phyloP scores from a whole-genome alignment of 2,888 invertebrate species.

The Ametastegia equiseti region DNA sequence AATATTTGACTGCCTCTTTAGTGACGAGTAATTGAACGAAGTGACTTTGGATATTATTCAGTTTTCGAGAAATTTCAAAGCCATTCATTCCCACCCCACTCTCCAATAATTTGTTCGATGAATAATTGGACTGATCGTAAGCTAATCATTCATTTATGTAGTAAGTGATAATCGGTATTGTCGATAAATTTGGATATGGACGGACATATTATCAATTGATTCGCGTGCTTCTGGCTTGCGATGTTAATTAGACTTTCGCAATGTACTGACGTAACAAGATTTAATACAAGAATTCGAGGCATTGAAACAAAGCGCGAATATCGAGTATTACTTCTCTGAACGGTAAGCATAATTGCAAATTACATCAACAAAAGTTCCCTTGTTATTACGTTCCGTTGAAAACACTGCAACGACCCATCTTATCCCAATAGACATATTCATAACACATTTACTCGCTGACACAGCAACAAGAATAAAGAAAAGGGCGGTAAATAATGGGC shows the following conservation, averaged over 20 bases:
- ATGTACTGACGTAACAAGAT: not conserved
- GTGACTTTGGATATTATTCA: no score
- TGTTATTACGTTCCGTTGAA: not conserved
- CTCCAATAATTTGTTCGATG: not conserved
- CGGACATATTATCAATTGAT: no score
- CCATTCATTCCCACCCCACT: no score
- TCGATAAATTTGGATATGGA: not conserved
- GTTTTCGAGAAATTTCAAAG: no score
- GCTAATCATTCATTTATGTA: not conserved
- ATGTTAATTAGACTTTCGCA: not conserved
- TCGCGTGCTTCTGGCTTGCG: no score
- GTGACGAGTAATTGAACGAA: no score
- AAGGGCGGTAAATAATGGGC: no score
- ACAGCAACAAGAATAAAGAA: not conserved
- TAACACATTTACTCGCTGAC: not conserved
- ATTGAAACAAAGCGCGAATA: not conserved
- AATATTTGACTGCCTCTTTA: no score
- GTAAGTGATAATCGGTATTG: not conserved
- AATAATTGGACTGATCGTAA: not conserved
- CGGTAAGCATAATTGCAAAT: not conserved
- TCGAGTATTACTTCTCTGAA: not conserved
- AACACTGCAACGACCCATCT: not conserved
- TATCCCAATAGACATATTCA: not conserved
- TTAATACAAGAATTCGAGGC: not conserved
- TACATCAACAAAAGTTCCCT: not conserved